phyloP scores from a whole-genome alignment of 2,113 vertebrate species.

The Abramis brama region DNA sequence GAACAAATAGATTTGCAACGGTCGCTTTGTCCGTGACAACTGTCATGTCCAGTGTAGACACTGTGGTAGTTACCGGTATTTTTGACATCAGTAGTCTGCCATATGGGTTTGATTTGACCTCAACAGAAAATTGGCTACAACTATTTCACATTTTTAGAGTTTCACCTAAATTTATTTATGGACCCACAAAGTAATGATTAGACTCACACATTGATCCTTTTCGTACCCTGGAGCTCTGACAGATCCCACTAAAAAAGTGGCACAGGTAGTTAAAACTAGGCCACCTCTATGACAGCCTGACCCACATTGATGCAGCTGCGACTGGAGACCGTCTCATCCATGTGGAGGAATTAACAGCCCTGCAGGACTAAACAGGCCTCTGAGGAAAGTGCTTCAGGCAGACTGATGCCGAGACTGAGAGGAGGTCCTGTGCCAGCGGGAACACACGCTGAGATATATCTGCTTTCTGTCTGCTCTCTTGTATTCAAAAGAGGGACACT shows the following conservation, averaged over 20 bases:
- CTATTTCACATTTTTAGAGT: not conserved
- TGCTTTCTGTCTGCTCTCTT: conserved; percentile 25
- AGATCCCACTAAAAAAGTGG: conserved; percentile 44
- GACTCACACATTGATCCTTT: conserved; percentile 13
- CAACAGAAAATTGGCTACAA: not conserved
- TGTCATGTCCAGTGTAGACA: no score
- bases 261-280: conserved; percentile 56
- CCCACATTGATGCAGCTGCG: conserved; percentile 20
- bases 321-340: conserved; percentile 40
- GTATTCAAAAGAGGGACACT: not conserved
- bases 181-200: conserved; percentile 20
- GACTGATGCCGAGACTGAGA: not conserved
- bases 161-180: not conserved
- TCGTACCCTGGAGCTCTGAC: conserved; percentile 36
- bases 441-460: conserved; percentile 21
- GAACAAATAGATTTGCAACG: no score
- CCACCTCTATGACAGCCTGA: conserved; percentile 40
- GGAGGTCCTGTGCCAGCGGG: conserved; percentile 24
- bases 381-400: conserved; percentile 7
- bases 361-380: not conserved
- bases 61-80: not conserved
- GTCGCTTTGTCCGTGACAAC: no score
- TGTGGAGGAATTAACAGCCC: conserved; percentile 37
- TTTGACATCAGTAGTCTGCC: not conserved
- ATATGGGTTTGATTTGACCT: not conserved